Base-by-base conservation (phyloP, 2,888 invertebrate genomes). In the Pheosia gnoma region DNA sequence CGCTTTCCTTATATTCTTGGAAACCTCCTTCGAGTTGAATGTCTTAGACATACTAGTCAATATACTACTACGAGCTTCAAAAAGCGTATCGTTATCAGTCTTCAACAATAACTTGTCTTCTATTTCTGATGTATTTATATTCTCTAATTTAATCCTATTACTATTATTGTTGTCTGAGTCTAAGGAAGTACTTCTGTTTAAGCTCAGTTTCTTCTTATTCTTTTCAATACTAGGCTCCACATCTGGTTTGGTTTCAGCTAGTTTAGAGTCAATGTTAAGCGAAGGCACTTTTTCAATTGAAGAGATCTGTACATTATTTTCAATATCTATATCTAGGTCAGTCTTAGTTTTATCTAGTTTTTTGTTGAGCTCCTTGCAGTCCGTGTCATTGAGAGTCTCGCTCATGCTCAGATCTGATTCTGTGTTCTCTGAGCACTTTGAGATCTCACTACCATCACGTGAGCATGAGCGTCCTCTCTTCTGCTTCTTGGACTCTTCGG, bases 361-460 rank as follows among this genome's bases (percentile, higher is more conserved):
- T 88, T 93, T 93, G 85, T 87, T 91, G 88, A 90, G 90, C 86
- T 93, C 92, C 83, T 89, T 91, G 73, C 75, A 80, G 64, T 91
- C 92, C 51, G 85, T 79, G 67, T 93, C 93, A 65, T 85, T 91
- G 72, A 90, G 86, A 74, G 94, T 83, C 83, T 95, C 95, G 65
- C 94, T 94, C 81, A 94, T 92, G 84, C 95, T 95, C 74, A 95
- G 85, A 79, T 95, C 95, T n/a, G 95, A 95, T 83, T 95, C 95
- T 36, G 94, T 94, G 75, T 91, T 84, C 77, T 95, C 95, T 60
- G 95, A 95, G 78, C 94, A 89, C 83, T 95, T 95, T 54, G 95
- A 95, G 75, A 94, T 88, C 84, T 95, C 95, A 80, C 95, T 94
- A 63, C 95, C 95, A 70, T 95, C 95, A 59, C 93, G 83, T 49